Conservation (phyloP, 2,113 vertebrate genomes). For the Meriones unguiculatus region DNA sequence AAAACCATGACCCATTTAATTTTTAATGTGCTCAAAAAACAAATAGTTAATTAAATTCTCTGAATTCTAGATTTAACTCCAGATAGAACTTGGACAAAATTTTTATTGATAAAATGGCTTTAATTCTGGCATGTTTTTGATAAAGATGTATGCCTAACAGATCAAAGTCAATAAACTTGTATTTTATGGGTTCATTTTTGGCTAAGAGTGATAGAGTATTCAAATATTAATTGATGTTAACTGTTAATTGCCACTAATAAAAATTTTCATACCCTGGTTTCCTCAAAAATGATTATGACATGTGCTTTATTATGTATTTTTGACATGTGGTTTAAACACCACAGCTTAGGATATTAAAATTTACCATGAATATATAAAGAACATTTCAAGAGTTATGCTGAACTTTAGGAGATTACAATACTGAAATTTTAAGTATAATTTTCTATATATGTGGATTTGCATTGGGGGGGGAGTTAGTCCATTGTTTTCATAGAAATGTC, state of each 20-base stretch:
- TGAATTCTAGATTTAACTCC: constrained; percentile 35
- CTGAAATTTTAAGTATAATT: constrained; percentile 15
- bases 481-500: constrained; percentile 37
- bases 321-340: constrained; percentile 15
- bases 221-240: constrained; percentile 40
- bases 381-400: neutral
- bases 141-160: neutral
- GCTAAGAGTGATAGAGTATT: neutral
- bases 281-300: neutral
- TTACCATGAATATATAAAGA: neutral
- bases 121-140: neutral
- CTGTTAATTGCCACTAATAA: constrained; percentile 15
- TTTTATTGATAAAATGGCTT: constrained; percentile 11
- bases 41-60: neutral
- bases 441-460: neutral
- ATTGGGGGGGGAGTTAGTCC: neutral
- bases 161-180: constrained; percentile 40
- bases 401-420: constrained; percentile 18
- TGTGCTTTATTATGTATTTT: neutral
- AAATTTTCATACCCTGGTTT: neutral
- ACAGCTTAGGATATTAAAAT: neutral
- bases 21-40: constrained; percentile 50
- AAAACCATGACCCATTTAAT: neutral
- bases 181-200: constrained; percentile 31
- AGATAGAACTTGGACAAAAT: constrained; percentile 5